Evolutionary conservation across 2,113 vertebrate species (phyloP), one percentile per base, ranked within the genome.

Genomic region (Spea multiplicata): DNA sequence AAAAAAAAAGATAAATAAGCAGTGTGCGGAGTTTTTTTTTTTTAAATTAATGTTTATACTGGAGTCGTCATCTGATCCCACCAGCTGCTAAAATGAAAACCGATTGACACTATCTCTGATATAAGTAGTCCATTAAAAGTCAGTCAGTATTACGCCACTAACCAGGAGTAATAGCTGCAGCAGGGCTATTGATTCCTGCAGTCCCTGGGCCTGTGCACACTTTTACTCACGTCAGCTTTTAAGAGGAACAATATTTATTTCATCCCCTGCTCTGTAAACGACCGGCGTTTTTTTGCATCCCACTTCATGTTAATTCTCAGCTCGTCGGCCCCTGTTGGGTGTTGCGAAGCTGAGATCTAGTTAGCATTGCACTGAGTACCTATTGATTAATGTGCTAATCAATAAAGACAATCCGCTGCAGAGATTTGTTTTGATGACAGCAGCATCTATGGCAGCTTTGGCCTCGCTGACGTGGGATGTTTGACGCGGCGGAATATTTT

Each of bases 351-450:
- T 78, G 79, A 80, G 73, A 80, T 3, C 67, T 85, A 80, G 76
- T 82, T 80, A 82, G 85, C 55, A 48, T 67, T 85, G 86, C 84
- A 85, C 78, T 0, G 71, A 61, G 75, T 0, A 16, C 52, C 55
- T 70, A 47, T 64, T 85, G 82, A 84, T 84, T 14, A 67, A 87
- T 87, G 90, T 88, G 75, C 85, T 83, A 76, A 85, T 88, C 85
- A 82, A 50, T 90, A 87, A 85, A 84, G 69, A 78, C 86, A 74
- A 78, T 73, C 48, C 69, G 79, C 92, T 93, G 92, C 92, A 91
- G 92, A 89, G 88, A 88, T 90, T 81, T 88, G 88, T 86, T 90
- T 75, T 83, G 88, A 87, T 88, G 89, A 84, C 85, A 88, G 68
- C 82, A 84, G 86, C 85, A 89, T 84, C 86, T 74, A 9, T 53